phyloP scores from a whole-genome alignment of 2,888 invertebrate species.

The Ecdyonurus torrentis region DNA sequence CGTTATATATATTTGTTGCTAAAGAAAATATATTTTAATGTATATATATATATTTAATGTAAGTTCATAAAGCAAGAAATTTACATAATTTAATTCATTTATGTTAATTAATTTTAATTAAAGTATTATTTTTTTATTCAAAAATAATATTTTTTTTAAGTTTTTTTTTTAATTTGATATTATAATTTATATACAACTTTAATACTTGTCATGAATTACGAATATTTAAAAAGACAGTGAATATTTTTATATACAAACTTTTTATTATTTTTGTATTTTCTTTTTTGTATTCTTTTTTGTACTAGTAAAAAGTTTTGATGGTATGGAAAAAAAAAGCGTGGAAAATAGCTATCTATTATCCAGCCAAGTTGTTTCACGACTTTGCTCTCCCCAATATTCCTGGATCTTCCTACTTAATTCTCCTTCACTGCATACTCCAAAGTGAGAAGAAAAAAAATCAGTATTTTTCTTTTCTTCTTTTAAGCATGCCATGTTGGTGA shows the following conservation, averaged over 20 bases:
- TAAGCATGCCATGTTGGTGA: no score
- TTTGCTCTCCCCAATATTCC: neutral
- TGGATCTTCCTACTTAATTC: neutral
- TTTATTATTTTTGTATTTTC: neutral
- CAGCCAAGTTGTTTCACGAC: neutral
- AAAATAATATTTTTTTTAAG: neutral
- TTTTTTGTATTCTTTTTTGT: neutral
- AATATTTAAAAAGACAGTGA: neutral
- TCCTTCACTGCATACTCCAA: no score
- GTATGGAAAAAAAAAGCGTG: neutral
- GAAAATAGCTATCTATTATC: neutral
- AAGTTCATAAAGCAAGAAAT: no score
- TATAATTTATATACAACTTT: neutral
- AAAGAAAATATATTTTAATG: no score
- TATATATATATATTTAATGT: no score
- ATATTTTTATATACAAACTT: neutral
- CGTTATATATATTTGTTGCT: no score
- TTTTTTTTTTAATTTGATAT: neutral
- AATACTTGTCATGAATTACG: no score
- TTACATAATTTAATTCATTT: no score
- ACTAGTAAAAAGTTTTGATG: neutral
- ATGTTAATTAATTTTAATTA: neutral
- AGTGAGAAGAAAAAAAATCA: no score
- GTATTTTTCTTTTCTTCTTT: no score
- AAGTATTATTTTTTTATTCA: neutral